Conservation (phyloP, 2,797 vertebrate species). For the Odontamblyopus lacepedii region DNA sequence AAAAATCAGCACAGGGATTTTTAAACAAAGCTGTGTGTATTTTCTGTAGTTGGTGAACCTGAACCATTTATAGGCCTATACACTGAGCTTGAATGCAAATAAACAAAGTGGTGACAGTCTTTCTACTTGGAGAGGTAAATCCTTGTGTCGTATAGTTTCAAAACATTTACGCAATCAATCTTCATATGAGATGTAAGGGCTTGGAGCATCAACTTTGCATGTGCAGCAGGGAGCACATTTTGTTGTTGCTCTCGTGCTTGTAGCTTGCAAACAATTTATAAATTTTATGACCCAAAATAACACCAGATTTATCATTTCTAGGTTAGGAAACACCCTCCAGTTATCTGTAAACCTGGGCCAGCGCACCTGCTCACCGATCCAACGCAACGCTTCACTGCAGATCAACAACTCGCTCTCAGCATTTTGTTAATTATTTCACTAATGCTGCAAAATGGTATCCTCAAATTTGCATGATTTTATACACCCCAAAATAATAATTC, state of each 20-base stretch:
- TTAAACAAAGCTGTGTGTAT: too few relatives aligned
- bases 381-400: slow-evolving; percentile 1
- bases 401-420: slow-evolving; percentile 13
- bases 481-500: slow-evolving; percentile 8
- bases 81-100: too few relatives aligned
- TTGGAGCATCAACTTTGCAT: not conserved
- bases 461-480: slow-evolving; percentile 10
- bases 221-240: not conserved
- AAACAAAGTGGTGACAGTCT: too few relatives aligned
- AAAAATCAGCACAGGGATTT: too few relatives aligned
- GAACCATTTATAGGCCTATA: too few relatives aligned
- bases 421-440: slow-evolving; percentile 12
- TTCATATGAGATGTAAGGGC: not conserved
- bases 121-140: not conserved
- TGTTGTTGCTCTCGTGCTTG: not conserved
- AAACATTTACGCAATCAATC: not conserved
- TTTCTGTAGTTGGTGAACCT: too few relatives aligned
- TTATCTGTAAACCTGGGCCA: slow-evolving; percentile 4
- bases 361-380: slow-evolving; percentile 11
- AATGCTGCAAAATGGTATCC: slow-evolving; percentile 7
- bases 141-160: not conserved
- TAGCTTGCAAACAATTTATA: slow-evolving; percentile 8
- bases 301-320: slow-evolving; percentile 10
- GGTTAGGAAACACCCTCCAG: slow-evolving; percentile 12
- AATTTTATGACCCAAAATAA: slow-evolving; percentile 8